Evolutionary conservation across 1,140 invertebrate genomes (phyloP), one percentile per base, ranked within the genome.

Genomic region (Leptinotarsa texana): DNA sequence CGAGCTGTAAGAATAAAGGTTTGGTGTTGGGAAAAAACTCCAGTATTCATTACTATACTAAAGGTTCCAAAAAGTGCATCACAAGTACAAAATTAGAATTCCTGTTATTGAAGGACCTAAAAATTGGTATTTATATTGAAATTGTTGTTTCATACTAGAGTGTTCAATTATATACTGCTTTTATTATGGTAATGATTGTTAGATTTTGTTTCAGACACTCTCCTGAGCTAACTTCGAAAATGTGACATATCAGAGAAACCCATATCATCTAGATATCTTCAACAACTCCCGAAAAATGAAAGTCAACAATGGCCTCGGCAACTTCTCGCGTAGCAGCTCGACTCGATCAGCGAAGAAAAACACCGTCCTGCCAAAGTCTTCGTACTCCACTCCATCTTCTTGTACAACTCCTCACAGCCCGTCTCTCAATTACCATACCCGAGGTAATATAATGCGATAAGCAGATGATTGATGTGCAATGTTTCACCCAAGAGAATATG

Each of bases 311-410:
- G 75, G 66, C 5, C 71, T 73, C 21, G 77, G 79, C 13, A 75
- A 75, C 51, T 80, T 78, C 62, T 80, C 79, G 57, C 74, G 79
- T 17, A 80, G 74, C 68, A 75, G 79, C 51, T 80, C 79, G 33
- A 63, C 78, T 13, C 61, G 77, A 24, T 77, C 79, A 18, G 67
- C 73, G n/a, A 71, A 74, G 24, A 72, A 72, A 69, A 69, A 62
- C 11, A 47, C 66, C 4, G 70, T 66, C 17, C 73, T 82, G 15
- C 80, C 80, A 17, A 82, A 82, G 68, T 81, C 81, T 18, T 81
- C 78, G 3, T 82, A 81, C 65, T 83, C 79, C 13, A 79, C 83
- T 3, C 82, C 80, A 11, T 63, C 78, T 11, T 72, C 81, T 5
- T 75, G 77, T 33, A 74, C 78, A 4, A 68, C 80, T 2, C 78